A percentile compares a stretch with the other conserved stretches of the same genome.
Evolutionary conservation across 1,140 invertebrate species (phyloP).

Genomic region (Octopus bimaculoides): DNA sequence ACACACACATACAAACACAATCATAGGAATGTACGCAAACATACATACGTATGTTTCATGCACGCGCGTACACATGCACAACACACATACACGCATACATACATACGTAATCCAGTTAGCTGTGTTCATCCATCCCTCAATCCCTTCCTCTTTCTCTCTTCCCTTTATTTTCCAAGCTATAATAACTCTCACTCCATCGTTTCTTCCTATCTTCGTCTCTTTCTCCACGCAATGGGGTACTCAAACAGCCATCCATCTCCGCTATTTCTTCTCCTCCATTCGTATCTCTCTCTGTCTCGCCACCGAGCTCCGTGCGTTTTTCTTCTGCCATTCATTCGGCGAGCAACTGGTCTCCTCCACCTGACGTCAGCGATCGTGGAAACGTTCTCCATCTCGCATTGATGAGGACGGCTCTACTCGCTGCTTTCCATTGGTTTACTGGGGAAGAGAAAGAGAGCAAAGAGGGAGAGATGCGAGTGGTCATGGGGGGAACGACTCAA

Average conservation of each 20-base stretch:
- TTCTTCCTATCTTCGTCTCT: not conserved
- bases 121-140: too few relatives aligned
- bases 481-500: too few relatives aligned
- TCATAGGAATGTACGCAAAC: not conserved
- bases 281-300: not conserved
- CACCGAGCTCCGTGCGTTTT: not conserved
- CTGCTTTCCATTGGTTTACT: not conserved
- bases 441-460: too few relatives aligned
- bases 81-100: too few relatives aligned
- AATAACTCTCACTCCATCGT: not conserved
- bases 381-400: not conserved
- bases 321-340: not conserved
- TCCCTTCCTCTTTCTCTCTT: too few relatives aligned
- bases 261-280: too few relatives aligned
- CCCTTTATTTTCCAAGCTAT: too few relatives aligned
- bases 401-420: not conserved
- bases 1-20: not conserved
- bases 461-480: too few relatives aligned
- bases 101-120: too few relatives aligned
- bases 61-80: too few relatives aligned
- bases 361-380: constrained; percentile 1
- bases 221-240: not conserved
- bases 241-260: too few relatives aligned
- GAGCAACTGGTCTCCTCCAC: not conserved
- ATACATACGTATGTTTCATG: not conserved